These are phyloP conservation scores for Acronicta leporina DNA, from an alignment of 2,888 invertebrate genomes.

Conservation along the genomic window DNA sequence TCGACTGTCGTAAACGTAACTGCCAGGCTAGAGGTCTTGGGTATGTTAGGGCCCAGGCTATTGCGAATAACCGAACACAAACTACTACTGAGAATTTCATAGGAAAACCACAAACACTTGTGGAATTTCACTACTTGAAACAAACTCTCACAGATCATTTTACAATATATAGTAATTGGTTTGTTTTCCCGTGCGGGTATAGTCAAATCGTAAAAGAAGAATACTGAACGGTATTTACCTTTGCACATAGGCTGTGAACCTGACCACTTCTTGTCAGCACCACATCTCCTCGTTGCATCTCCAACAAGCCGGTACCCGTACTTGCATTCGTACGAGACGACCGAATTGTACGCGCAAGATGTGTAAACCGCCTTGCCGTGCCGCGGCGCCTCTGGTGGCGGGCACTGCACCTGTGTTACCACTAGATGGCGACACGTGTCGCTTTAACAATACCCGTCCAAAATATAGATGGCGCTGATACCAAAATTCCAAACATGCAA, in stretches of 20 bases:
- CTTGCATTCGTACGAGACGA: slow-evolving; percentile 98
- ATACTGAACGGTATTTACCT: slow-evolving; percentile 86
- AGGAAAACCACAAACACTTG: too few species aligned
- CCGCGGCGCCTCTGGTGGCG: slow-evolving; percentile 96
- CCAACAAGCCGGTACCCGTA: slow-evolving; percentile 98
- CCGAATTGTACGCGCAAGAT: slow-evolving; percentile 97
- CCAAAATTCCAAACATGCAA: slow-evolving; percentile 46
- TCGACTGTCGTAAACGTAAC: too few species aligned
- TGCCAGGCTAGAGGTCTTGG: too few species aligned
- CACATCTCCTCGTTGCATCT: slow-evolving; percentile 96
- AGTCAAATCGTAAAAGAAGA: too few species aligned
- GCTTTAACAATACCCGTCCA: slow-evolving; percentile 75
- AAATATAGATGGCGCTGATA: slow-evolving; percentile 69
- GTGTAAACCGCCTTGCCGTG: slow-evolving; percentile 98
- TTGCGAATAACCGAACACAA: too few species aligned
- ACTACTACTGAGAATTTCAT: too few species aligned
- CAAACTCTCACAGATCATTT: too few species aligned
- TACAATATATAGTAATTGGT: too few species aligned
- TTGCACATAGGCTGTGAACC: slow-evolving; percentile 97
- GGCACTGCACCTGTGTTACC: slow-evolving; percentile 98
- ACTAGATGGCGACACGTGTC: slow-evolving; percentile 89
- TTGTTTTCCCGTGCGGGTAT: too few species aligned
- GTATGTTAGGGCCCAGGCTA: too few species aligned
- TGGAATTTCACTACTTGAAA: too few species aligned
- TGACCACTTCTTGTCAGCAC: slow-evolving; percentile 98